Evolutionary conservation across 2,888 invertebrate species (phyloP).

Genomic region (Icerya purchasi): DNA sequence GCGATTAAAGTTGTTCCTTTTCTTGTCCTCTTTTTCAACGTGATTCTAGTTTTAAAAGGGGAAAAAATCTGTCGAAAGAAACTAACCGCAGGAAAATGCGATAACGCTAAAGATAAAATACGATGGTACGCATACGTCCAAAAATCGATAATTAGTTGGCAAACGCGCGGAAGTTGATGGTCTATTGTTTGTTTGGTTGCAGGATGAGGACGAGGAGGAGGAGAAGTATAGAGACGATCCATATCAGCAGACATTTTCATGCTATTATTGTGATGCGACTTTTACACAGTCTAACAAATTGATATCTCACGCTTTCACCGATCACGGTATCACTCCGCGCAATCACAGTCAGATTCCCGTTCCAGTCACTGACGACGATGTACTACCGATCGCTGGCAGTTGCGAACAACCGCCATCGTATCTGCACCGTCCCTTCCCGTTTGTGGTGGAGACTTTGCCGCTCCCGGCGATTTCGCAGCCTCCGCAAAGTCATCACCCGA

Average conservation of each 20-base stretch:
- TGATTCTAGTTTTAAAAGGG: too few species aligned
- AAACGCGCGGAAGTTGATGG: slow-evolving; percentile 17
- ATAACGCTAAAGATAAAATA: too few species aligned
- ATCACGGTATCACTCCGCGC: slow-evolving; percentile 73
- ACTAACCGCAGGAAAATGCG: too few species aligned
- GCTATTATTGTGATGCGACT: slow-evolving; percentile 74
- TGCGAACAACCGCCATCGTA: slow-evolving; percentile 24
- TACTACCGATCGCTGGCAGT: neutral
- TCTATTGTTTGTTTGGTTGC: slow-evolving; percentile 47
- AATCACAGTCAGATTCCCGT: neutral
- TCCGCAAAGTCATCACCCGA: neutral
- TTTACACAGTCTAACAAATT: slow-evolving; percentile 80
- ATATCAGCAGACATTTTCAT: slow-evolving; percentile 36
- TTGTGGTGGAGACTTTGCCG: neutral
- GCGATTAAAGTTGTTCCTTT: neutral
- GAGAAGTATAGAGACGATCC: slow-evolving; percentile 48
- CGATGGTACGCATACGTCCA: too few species aligned
- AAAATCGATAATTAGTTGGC: neutral
- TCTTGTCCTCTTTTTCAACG: neutral
- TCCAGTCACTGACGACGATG: neutral
- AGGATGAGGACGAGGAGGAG: slow-evolving; percentile 55
- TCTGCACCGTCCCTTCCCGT: slow-evolving; percentile 28
- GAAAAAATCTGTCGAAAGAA: too few species aligned
- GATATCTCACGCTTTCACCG: slow-evolving; percentile 28
- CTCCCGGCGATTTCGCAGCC: neutral